phyloP scores from a whole-genome alignment of 1,140 invertebrate genomes.

The Drosophila punjabiensis region DNA sequence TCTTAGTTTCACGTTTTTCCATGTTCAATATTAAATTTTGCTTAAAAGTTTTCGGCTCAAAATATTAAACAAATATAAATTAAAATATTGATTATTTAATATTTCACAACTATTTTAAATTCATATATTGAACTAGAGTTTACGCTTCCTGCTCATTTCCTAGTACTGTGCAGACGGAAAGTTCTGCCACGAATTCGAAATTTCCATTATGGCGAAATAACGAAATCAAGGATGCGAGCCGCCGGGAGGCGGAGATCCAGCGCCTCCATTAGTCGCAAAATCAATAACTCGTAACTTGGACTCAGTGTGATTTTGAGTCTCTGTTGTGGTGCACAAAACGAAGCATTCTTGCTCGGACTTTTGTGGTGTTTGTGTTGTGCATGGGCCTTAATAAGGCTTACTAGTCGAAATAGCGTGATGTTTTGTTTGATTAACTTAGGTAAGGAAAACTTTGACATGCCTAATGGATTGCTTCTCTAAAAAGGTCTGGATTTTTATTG shows the following conservation, averaged over 20 bases:
- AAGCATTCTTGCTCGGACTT: constrained; percentile 9
- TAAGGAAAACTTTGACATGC: constrained; percentile 11
- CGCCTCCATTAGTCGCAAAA: constrained; percentile 25
- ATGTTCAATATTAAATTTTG: too few relatives aligned
- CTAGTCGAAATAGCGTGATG: neutral
- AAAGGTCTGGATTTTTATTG: neutral
- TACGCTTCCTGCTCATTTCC: constrained; percentile 23
- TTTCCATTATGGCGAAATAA: constrained; percentile 52
- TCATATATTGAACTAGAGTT: neutral
- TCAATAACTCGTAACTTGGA: constrained; percentile 35
- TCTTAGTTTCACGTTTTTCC: neutral
- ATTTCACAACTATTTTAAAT: neutral
- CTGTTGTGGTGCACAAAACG: constrained; percentile 10
- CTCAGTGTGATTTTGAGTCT: constrained; percentile 15
- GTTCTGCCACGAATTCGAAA: constrained; percentile 25
- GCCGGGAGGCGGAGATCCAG: neutral
- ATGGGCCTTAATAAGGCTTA: constrained; percentile 13
- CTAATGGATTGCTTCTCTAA: constrained; percentile 1
- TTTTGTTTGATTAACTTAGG: constrained; percentile 28
- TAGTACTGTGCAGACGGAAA: neutral
- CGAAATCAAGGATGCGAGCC: constrained; percentile 7
- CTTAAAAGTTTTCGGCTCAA: neutral
- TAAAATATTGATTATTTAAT: neutral
- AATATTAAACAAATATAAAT: neutral
- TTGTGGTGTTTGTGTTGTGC: constrained; percentile 11